A percentile compares a stretch with the other conserved stretches of the same genome.
Conservation (phyloP, 2,888 invertebrate genomes). For the Cantharis lateralis region DNA sequence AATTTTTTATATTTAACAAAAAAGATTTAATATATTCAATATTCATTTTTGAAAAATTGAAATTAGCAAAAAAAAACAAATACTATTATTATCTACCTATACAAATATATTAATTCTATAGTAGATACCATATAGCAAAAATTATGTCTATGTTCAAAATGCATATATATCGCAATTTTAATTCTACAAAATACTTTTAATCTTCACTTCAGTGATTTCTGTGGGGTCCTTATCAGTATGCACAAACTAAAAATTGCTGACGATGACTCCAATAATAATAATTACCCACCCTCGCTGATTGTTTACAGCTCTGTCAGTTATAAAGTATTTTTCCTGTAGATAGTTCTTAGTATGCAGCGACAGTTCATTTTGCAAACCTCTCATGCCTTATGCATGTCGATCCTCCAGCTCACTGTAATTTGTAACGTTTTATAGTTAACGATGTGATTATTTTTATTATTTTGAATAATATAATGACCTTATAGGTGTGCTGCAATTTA, state of each 20-base stretch:
- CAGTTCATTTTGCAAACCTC: conserved; percentile 46
- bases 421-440: conserved; percentile 52
- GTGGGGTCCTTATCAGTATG: conserved; percentile 54
- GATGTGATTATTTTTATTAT: conserved; percentile 49
- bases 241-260: conserved; percentile 50
- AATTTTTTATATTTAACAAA: too few relatives aligned
- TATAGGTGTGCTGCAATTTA: conserved; percentile 35
- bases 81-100: too few relatives aligned
- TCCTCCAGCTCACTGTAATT: conserved; percentile 50
- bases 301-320: conserved; percentile 43
- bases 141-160: too few relatives aligned
- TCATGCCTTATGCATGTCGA: conserved; percentile 52
- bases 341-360: conserved; percentile 38
- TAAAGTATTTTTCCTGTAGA: conserved; percentile 48
- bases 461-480: conserved; percentile 45
- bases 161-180: too few relatives aligned
- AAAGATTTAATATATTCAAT: too few relatives aligned
- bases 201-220: too few relatives aligned
- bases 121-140: too few relatives aligned
- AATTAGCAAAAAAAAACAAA: too few relatives aligned
- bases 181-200: too few relatives aligned
- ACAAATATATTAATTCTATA: too few relatives aligned
- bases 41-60: too few relatives aligned
- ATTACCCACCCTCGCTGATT: conserved; percentile 52
- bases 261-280: conserved; percentile 56